phyloP scores from a whole-genome alignment of 1,140 invertebrate species.

The Leucophenga varia region DNA sequence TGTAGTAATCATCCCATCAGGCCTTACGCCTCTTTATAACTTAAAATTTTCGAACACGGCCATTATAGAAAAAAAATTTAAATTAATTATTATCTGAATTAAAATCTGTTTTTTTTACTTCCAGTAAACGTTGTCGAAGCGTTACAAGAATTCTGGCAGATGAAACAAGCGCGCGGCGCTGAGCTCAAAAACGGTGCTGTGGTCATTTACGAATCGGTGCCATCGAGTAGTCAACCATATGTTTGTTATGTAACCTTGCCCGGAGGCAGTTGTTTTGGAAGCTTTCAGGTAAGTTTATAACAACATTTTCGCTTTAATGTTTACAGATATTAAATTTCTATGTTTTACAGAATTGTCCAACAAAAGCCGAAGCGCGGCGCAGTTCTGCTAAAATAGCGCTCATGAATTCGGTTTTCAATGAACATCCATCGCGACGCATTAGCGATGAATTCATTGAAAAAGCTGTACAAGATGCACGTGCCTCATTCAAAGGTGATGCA shows the following conservation, averaged over 20 bases:
- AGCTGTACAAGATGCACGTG: slow-evolving; percentile 83
- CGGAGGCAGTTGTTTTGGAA: slow-evolving; percentile 93
- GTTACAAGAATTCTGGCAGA: slow-evolving; percentile 95
- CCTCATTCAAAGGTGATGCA: slow-evolving; percentile 63
- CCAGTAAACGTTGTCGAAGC: slow-evolving; percentile 93
- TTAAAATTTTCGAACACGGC: neutral
- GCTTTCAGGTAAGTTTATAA: slow-evolving; percentile 73
- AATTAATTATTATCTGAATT: neutral
- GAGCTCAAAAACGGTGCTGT: slow-evolving; percentile 86
- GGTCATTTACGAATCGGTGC: slow-evolving; percentile 93
- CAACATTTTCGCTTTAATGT: neutral
- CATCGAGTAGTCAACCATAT: slow-evolving; percentile 85
- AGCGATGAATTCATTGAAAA: slow-evolving; percentile 93
- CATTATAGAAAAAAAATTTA: neutral
- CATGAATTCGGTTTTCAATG: slow-evolving; percentile 97
- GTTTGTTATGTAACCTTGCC: slow-evolving; percentile 93
- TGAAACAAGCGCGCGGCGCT: slow-evolving; percentile 86
- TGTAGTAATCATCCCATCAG: neutral
- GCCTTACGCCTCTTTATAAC: no score
- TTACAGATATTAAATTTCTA: slow-evolving; percentile 1
- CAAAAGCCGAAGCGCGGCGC: slow-evolving; percentile 88
- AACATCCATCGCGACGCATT: slow-evolving; percentile 89
- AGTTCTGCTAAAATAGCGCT: slow-evolving; percentile 94
- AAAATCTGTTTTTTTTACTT: slow-evolving; percentile 50
- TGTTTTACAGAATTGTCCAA: slow-evolving; percentile 78